phyloP scores from a whole-genome alignment of 53 echinoderm and acorn worm species.

The Arbacia lixula region DNA sequence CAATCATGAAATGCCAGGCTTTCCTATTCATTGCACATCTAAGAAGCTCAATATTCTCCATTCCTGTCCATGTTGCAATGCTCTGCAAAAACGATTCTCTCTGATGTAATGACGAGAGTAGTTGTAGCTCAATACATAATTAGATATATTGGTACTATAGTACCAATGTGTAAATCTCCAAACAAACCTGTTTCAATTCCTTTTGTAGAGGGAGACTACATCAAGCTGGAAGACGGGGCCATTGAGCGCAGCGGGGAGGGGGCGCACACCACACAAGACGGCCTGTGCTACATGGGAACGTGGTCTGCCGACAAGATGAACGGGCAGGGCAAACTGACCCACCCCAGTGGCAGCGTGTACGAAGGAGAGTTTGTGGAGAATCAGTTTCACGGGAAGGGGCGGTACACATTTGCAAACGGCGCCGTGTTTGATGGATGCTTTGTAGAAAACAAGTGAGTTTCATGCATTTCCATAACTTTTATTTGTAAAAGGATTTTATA shows the following conservation, averaged over 20 bases:
- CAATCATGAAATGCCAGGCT: background rate
- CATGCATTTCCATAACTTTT: too few relatives aligned
- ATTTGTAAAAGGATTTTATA: too few relatives aligned
- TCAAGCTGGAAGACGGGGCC: constrained; percentile 72
- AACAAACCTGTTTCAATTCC: background rate
- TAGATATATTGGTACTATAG: too few relatives aligned
- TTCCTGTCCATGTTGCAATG: too few relatives aligned
- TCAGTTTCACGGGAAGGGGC: constrained; percentile 88
- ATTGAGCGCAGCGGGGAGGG: constrained; percentile 84
- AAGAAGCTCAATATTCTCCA: background rate
- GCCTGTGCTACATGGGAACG: constrained; percentile 81
- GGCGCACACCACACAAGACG: constrained; percentile 75
- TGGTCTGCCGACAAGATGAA: constrained; percentile 94
- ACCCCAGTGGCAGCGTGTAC: constrained; percentile 83
- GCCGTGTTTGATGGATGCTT: constrained; percentile 84
- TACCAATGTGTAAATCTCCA: too few relatives aligned
- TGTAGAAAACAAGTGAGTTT: constrained; percentile 80
- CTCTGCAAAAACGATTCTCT: too few relatives aligned
- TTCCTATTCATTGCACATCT: background rate
- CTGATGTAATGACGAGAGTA: too few relatives aligned
- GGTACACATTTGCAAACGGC: constrained; percentile 83
- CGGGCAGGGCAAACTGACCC: constrained; percentile 76
- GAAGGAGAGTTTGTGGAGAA: constrained; percentile 92
- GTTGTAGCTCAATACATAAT: too few relatives aligned
- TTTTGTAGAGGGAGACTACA: constrained; percentile 81